phyloP scores from a whole-genome alignment of 2,797 vertebrate species.

The Hydrolagus colliei region DNA sequence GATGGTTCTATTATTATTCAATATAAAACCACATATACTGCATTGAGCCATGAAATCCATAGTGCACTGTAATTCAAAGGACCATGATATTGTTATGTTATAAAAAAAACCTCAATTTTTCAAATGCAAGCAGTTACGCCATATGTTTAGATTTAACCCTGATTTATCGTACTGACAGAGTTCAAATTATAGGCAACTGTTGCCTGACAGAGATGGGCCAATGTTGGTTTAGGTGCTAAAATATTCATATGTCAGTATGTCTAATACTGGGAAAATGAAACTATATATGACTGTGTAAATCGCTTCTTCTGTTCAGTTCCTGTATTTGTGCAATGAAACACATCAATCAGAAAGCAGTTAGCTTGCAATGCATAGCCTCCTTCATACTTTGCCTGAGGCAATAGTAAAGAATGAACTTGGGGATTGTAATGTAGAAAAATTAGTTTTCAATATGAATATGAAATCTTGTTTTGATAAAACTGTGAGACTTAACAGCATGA shows the following conservation, averaged over 20 bases:
- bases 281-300: neutral
- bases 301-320: neutral
- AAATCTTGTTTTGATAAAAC: neutral
- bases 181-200: neutral
- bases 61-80: neutral
- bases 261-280: neutral
- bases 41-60: neutral
- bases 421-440: conserved; percentile 16
- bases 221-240: conserved; percentile 5
- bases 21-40: no score
- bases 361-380: neutral
- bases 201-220: neutral
- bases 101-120: neutral
- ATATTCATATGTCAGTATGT: neutral
- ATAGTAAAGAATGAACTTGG: neutral
- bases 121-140: neutral
- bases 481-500: neutral
- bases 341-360: conserved; percentile 7
- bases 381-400: neutral
- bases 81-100: neutral
- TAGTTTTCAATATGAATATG: neutral
- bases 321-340: conserved; percentile 1
- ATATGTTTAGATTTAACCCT: conserved; percentile 1
- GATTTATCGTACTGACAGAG: neutral
- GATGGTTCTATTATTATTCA: no score